A percentile compares a stretch with the other conserved stretches of the same genome.
Conservation (phyloP, 2,113 vertebrate genomes). For the Octodon degus region DNA sequence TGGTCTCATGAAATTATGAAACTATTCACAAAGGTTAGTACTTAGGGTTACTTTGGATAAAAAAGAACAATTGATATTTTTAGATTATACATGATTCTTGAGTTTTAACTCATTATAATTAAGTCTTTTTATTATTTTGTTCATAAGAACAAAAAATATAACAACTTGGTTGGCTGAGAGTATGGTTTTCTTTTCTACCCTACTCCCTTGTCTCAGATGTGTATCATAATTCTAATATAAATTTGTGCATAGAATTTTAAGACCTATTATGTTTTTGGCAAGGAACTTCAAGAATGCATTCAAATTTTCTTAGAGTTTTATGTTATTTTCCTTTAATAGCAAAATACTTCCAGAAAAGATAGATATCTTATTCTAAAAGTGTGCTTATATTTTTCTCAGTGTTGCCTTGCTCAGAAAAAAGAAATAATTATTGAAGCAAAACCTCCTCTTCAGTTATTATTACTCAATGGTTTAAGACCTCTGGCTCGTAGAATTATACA, state of each 20-base stretch:
- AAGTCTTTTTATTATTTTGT: constrained; percentile 46
- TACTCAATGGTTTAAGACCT: constrained; percentile 13
- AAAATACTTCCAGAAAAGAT: constrained; percentile 51
- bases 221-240: constrained; percentile 61
- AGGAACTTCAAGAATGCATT: constrained; percentile 48
- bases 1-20: not conserved
- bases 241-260: constrained; percentile 55
- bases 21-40: not conserved
- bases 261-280: constrained; percentile 63
- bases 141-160: constrained; percentile 19
- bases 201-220: constrained; percentile 16
- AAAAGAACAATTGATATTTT: constrained; percentile 6
- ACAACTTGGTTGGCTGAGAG: not conserved
- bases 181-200: constrained; percentile 7
- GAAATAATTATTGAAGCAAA: constrained; percentile 12
- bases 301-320: constrained; percentile 55
- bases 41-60: not conserved
- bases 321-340: constrained; percentile 28
- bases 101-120: constrained; percentile 15
- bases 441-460: constrained; percentile 31
- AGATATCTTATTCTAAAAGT: constrained; percentile 8
- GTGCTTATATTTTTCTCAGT: constrained; percentile 30
- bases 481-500: not conserved
- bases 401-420: constrained; percentile 22
- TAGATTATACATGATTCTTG: not conserved